A percentile compares a stretch with the other conserved stretches of the same genome.
Conservation (phyloP, 2,113 vertebrate species). For the Oxyura jamaicensis region DNA sequence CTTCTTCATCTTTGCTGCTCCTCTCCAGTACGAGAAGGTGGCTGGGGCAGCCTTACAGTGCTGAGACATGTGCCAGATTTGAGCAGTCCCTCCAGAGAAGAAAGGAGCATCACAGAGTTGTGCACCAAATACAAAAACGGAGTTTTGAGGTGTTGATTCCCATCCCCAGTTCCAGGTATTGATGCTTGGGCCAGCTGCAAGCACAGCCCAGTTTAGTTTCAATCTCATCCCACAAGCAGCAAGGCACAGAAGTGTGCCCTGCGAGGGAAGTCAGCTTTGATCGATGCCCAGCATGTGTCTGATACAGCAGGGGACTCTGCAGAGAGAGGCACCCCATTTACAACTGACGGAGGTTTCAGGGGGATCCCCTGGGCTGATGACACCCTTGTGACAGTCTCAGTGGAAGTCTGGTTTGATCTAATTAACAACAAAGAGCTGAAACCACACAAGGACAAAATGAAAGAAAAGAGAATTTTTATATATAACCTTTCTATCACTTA, state of each 20-base stretch:
- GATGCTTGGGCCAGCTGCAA: not conserved
- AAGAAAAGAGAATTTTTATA: not conserved
- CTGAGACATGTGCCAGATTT: not conserved
- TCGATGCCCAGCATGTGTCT: fast-evolving
- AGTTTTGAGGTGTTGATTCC: not conserved
- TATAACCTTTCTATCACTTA: not conserved
- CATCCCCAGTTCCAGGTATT: not conserved
- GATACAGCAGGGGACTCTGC: not conserved
- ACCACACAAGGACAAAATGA: not conserved
- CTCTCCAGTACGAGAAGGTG: not conserved
- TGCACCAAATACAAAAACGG: not conserved
- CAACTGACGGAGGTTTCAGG: not conserved
- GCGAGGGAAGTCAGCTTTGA: not conserved
- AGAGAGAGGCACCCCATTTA: not conserved
- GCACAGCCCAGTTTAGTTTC: not conserved
- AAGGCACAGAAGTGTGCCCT: not conserved
- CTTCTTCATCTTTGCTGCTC: not conserved
- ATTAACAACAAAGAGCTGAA: not conserved
- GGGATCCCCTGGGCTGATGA: not conserved
- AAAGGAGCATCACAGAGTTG: not conserved
- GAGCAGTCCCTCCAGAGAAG: not conserved
- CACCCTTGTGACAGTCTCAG: not conserved
- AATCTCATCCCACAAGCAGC: not conserved
- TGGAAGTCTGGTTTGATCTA: not conserved
- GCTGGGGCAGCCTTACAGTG: fast-evolving